Conservation (phyloP, 1,140 invertebrate genomes). For the Eriocheir sinensis region DNA sequence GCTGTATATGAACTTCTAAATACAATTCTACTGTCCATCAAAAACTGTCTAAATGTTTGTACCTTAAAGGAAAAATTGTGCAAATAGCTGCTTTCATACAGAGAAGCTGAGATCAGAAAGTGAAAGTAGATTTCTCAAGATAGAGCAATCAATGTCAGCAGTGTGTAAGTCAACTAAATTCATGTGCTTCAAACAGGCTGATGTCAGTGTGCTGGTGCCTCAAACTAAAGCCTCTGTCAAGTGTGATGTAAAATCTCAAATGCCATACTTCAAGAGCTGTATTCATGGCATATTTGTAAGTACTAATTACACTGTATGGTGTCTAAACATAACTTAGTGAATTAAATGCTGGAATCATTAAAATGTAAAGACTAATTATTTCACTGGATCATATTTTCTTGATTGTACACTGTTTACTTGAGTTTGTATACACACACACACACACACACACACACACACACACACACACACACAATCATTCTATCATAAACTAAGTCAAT, state of each 20-base stretch:
- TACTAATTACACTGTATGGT: too few relatives aligned
- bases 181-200: not conserved
- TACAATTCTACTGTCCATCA: too few relatives aligned
- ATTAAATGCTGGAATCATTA: too few relatives aligned
- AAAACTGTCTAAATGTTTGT: too few relatives aligned
- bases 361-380: too few relatives aligned
- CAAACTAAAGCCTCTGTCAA: not conserved
- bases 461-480: slow-evolving; percentile 47
- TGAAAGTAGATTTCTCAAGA: not conserved
- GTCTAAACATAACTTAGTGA: too few relatives aligned
- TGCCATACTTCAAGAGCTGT: not conserved
- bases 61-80: not conserved
- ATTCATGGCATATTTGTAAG: too few relatives aligned
- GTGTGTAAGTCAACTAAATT: not conserved
- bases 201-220: not conserved
- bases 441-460: slow-evolving; percentile 48
- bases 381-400: too few relatives aligned
- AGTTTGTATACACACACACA: not conserved
- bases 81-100: not conserved
- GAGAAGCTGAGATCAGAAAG: not conserved
- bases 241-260: not conserved
- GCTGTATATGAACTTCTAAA: not conserved
- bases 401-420: not conserved
- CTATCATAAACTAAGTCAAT: not conserved
- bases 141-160: not conserved